Evolutionary conservation across 92 coral and sea anemone genomes (phyloP).

Genomic region (Pocillopora grandis): DNA sequence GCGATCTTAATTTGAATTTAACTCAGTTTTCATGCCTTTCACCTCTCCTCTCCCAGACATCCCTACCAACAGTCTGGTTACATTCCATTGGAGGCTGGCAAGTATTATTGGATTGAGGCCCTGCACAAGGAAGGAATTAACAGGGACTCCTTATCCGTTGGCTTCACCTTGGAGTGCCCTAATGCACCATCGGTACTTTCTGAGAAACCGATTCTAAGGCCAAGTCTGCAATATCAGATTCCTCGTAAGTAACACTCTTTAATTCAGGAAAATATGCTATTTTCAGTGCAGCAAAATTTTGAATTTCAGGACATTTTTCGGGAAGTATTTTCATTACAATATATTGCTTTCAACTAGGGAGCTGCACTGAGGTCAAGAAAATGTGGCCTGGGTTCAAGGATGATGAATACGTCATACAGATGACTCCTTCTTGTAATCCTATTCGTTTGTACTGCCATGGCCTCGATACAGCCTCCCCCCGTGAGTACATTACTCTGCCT

Average conservation of each 20-base stretch:
- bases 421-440: constrained; percentile 86
- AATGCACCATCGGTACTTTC: constrained; percentile 53
- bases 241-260: constrained; percentile 65
- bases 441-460: constrained; percentile 93
- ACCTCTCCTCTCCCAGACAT: neutral
- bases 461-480: constrained; percentile 80
- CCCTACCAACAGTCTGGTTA: constrained; percentile 44
- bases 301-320: neutral
- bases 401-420: constrained; percentile 90
- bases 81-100: constrained; percentile 79
- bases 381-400: constrained; percentile 89
- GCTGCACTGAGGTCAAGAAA: constrained; percentile 89
- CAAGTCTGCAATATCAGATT: constrained; percentile 77
- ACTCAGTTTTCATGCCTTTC: neutral
- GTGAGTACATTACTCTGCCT: constrained; percentile 87
- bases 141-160: constrained; percentile 73
- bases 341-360: constrained; percentile 42
- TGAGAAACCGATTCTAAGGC: constrained; percentile 57
- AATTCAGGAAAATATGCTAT: neutral
- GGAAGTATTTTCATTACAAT: neutral
- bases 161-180: constrained; percentile 78
- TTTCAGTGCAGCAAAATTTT: neutral
- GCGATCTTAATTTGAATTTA: neutral
- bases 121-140: constrained; percentile 78
- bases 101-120: constrained; percentile 88